Evolutionary conservation across 2,113 vertebrate species (phyloP), one percentile per base, ranked within the genome.

Genomic region (Recurvirostra avosetta): DNA sequence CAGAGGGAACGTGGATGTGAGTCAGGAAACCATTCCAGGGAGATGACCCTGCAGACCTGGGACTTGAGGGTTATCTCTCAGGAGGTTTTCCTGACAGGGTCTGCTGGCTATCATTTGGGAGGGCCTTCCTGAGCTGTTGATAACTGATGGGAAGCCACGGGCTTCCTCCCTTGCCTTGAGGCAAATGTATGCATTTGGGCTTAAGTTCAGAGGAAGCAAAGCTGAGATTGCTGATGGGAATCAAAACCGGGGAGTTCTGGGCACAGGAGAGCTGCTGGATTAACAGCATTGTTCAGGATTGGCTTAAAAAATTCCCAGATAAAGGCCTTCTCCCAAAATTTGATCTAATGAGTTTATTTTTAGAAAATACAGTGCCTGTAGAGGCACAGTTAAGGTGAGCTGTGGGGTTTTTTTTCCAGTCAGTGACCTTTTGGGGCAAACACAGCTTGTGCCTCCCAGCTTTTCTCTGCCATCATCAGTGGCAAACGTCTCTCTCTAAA

Each of bases 111-210:
- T 95, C 70, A 78, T 63, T 41, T 90, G 90, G 89, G 81, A 95
- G 91, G 90, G 56, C 66, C 87, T 97, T 96, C 96, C 94, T 94
- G 96, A 94, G 77, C 40, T 91, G 65, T 63, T 96, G 94, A 91
- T 97, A 96, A 91, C 63, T 73, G 72, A 78, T 97, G 80, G 91
- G 93, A 96, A 95, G 81, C 77, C 27, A n/a, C 12, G 9, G 70
- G 53, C 84, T 94, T 96, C 93, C 94, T 93, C 73, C 56, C 80
- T 89, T 95, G 86, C 80, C 73, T 78, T 52, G 58, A 68, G 77
- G 47, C 62, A 95, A 84, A 65, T 32, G 15, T 89, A 40, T 75
- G 66, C 40, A 27, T 74, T 91, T 75, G 43, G 43, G 56, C 56
- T 81, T 59, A 56, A 71, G 38, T 81, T 91, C 80, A 85, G 70